These are phyloP conservation scores for Gymnorhina tibicen DNA, from an alignment of 2,113 vertebrate species.

Conservation along the genomic window DNA sequence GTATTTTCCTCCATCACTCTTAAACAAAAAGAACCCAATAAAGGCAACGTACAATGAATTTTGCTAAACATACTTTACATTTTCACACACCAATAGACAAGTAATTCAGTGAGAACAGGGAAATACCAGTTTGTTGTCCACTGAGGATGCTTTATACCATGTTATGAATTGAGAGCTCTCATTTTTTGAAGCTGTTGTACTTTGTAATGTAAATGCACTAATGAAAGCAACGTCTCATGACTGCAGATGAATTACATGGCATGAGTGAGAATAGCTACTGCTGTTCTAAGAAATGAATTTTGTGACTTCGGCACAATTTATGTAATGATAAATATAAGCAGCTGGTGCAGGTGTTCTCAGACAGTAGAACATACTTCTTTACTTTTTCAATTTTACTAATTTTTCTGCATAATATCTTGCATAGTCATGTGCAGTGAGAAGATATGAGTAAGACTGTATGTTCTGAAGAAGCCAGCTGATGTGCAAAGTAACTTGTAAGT, in stretches of 20 bases:
- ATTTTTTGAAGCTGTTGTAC: background rate
- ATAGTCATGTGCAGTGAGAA: background rate
- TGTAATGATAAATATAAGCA: constrained; percentile 27
- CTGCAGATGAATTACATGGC: constrained; percentile 47
- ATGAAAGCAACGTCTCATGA: constrained; percentile 5
- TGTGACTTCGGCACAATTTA: constrained; percentile 12
- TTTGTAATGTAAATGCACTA: constrained; percentile 57
- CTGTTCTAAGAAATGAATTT: constrained; percentile 33
- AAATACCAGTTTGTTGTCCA: constrained; percentile 7
- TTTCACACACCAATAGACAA: background rate
- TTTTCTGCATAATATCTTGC: background rate
- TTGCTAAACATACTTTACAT: background rate
- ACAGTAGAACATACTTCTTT: background rate
- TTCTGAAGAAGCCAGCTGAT: background rate
- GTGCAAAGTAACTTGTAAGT: background rate
- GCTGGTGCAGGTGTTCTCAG: constrained; percentile 41
- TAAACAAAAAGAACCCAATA: background rate
- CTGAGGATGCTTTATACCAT: background rate
- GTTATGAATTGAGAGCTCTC: background rate
- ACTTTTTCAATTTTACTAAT: background rate
- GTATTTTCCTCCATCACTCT: background rate
- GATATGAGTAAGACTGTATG: background rate
- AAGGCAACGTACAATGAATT: background rate
- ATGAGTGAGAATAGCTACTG: constrained; percentile 53
- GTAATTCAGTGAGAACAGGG: background rate